A percentile compares a stretch with the other conserved stretches of the same genome.
Evolutionary conservation across 2,113 vertebrate species (phyloP).

Genomic region (Bubo scandiacus): DNA sequence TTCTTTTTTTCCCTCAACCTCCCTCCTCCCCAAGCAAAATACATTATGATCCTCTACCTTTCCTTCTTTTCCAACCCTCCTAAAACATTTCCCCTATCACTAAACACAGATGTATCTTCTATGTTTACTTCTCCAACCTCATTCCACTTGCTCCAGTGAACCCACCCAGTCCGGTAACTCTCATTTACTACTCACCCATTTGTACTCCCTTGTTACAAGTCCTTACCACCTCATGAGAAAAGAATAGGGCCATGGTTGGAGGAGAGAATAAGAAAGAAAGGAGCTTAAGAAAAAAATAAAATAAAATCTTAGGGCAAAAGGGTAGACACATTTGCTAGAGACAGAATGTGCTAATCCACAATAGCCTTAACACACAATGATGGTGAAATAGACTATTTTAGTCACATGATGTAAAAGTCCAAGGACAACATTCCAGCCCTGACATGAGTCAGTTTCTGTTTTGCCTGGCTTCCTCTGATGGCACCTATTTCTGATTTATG

Average conservation of each 20-base stretch:
- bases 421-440: neutral
- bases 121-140: neutral
- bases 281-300: neutral
- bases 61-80: neutral
- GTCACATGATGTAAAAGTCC: neutral
- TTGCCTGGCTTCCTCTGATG: neutral
- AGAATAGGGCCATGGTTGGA: neutral
- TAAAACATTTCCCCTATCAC: neutral
- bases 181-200: neutral
- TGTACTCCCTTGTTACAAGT: neutral
- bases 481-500: neutral
- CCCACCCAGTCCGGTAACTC: neutral
- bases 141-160: neutral
- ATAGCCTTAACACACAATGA: neutral
- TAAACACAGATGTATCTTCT: neutral
- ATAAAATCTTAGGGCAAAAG: neutral
- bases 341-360: accelerated
- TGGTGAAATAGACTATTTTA: neutral
- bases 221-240: neutral
- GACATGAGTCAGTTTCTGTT: neutral
- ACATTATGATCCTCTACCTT: neutral
- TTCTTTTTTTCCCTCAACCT: too few relatives aligned
- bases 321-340: neutral
- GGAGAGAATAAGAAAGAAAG: neutral
- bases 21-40: neutral